These are phyloP conservation scores for Australoheros scitulus DNA, from an alignment of 2,113 vertebrate genomes.

Conservation along the genomic window DNA sequence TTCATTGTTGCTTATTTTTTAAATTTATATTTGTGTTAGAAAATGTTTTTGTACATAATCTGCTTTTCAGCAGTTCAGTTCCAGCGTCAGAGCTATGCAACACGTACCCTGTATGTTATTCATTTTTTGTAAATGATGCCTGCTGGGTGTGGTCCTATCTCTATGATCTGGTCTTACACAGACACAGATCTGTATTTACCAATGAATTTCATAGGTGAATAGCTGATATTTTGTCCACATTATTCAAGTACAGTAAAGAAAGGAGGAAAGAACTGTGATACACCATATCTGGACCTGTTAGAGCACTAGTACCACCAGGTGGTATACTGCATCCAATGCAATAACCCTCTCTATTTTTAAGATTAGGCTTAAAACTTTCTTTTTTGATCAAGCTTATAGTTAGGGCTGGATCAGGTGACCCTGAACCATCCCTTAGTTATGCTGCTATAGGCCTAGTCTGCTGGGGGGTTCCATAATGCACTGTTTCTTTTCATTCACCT, in stretches of 20 bases:
- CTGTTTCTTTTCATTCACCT: no score
- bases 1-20: not conserved
- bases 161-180: not conserved
- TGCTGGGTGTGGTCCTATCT: not conserved
- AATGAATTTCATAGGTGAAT: not conserved
- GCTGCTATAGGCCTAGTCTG: no score
- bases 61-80: not conserved
- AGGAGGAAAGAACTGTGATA: not conserved
- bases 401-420: no score
- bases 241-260: accelerated
- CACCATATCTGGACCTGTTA: not conserved
- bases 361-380: no score
- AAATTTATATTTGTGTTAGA: not conserved
- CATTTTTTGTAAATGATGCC: not conserved
- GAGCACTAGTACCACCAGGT: not conserved
- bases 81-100: not conserved
- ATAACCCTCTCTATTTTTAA: no score
- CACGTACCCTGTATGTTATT: not conserved
- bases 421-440: no score
- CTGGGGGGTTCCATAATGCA: no score
- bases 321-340: not conserved
- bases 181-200: not conserved
- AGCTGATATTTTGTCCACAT: not conserved
- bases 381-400: no score
- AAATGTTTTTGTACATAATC: not conserved